A percentile compares a stretch with the other conserved stretches of the same genome.
phyloP scores from a whole-genome alignment of 2,888 invertebrate species.

The Heterodera filipjevi region DNA sequence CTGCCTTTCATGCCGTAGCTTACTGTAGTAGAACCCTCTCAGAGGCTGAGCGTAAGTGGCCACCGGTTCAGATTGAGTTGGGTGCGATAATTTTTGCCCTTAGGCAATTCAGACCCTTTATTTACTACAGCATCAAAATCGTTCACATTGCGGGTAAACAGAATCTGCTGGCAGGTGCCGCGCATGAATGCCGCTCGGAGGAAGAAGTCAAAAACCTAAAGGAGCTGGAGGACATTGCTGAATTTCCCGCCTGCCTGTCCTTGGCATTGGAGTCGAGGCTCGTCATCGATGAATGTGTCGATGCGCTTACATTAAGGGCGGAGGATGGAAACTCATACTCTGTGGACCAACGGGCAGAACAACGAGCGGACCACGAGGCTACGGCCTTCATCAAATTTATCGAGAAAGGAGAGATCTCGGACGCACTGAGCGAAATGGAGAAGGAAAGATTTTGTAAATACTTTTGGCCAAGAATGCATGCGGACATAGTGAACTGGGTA shows the following conservation, averaged over 20 bases:
- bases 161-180: slow-evolving; percentile 19
- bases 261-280: background rate
- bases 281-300: background rate
- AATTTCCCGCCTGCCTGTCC: background rate
- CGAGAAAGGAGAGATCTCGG: background rate
- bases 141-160: slow-evolving; percentile 25
- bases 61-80: background rate
- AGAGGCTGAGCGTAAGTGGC: background rate
- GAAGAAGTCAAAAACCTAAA: background rate
- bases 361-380: background rate
- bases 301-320: background rate
- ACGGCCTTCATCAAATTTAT: slow-evolving; percentile 3
- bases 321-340: background rate
- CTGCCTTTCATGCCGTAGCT: slow-evolving; percentile 21
- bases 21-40: slow-evolving; percentile 25
- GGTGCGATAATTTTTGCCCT: background rate
- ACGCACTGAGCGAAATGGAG: background rate
- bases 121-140: slow-evolving; percentile 18
- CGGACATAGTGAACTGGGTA: slow-evolving; percentile 38
- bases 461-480: slow-evolving; percentile 39
- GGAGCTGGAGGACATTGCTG: slow-evolving; percentile 18
- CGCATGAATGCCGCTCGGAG: background rate
- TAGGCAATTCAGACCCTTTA: slow-evolving; percentile 2
- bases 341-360: background rate
- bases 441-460: slow-evolving; percentile 28